Evolutionary conservation across 2,888 invertebrate genomes (phyloP).

Genomic region (Hypercompe scribonia): DNA sequence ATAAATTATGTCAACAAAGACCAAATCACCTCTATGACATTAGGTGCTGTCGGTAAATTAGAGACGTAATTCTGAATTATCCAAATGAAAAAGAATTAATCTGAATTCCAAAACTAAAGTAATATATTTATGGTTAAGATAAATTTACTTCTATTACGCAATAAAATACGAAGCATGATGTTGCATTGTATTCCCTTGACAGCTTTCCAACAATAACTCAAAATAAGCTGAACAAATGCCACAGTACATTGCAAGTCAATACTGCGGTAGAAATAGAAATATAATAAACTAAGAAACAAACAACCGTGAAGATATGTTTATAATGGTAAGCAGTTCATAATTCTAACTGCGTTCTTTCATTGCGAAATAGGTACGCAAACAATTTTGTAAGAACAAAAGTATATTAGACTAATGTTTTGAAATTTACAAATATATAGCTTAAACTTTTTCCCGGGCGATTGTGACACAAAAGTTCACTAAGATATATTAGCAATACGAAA

Average conservation of each 20-base stretch:
- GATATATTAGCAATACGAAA: slow-evolving; percentile 1
- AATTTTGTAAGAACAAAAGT: neutral
- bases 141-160: slow-evolving; percentile 30
- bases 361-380: neutral
- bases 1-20: no score
- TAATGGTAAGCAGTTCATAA: slow-evolving; percentile 10
- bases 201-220: slow-evolving; percentile 38
- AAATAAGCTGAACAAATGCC: slow-evolving; percentile 21
- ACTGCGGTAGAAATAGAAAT: slow-evolving; percentile 27
- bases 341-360: neutral
- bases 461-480: neutral
- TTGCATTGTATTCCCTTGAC: slow-evolving; percentile 34
- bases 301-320: slow-evolving; percentile 15
- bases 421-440: neutral
- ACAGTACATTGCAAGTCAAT: slow-evolving; percentile 28
- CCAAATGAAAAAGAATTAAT: neutral
- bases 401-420: neutral
- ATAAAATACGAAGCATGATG: slow-evolving; percentile 15
- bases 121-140: slow-evolving; percentile 14
- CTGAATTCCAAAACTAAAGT: neutral
- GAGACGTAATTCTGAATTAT: neutral
- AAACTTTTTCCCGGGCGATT: neutral
- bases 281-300: slow-evolving; percentile 24
- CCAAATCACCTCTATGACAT: neutral
- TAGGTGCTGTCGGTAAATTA: no score